Percentiles rank a stretch among this genome's conserved stretches.
These are phyloP conservation scores for Balaeniceps rex DNA, from an alignment of 2,113 vertebrate genomes.

Conservation along the genomic window DNA sequence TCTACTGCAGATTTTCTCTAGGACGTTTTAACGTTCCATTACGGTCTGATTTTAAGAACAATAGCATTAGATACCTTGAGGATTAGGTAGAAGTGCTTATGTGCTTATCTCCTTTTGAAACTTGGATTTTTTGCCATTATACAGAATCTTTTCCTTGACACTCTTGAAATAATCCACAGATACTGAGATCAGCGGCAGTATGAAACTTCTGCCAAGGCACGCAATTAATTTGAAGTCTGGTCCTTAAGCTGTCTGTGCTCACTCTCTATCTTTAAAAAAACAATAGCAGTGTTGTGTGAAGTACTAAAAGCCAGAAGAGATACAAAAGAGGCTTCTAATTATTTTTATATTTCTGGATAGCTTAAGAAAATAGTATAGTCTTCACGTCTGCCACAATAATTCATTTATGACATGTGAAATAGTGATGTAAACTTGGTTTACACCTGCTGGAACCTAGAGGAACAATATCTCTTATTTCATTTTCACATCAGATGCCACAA, in stretches of 20 bases:
- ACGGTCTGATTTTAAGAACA: background rate
- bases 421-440: background rate
- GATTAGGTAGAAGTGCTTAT: background rate
- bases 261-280: background rate
- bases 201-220: background rate
- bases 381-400: background rate
- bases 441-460: background rate
- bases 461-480: background rate
- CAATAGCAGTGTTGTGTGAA: background rate
- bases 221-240: background rate
- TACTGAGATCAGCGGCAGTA: background rate
- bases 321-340: background rate
- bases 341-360: background rate
- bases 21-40: background rate
- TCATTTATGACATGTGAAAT: background rate
- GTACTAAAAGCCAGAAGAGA: background rate
- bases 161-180: background rate
- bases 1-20: background rate
- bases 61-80: background rate
- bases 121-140: background rate
- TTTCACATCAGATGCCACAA: background rate
- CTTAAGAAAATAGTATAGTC: background rate
- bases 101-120: background rate
- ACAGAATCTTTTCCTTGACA: background rate
- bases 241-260: background rate